A percentile compares a stretch with the other conserved stretches of the same genome.
These are phyloP conservation scores for Drosophila picticornis DNA, from an alignment of 2,888 invertebrate genomes.

Conservation along the genomic window DNA sequence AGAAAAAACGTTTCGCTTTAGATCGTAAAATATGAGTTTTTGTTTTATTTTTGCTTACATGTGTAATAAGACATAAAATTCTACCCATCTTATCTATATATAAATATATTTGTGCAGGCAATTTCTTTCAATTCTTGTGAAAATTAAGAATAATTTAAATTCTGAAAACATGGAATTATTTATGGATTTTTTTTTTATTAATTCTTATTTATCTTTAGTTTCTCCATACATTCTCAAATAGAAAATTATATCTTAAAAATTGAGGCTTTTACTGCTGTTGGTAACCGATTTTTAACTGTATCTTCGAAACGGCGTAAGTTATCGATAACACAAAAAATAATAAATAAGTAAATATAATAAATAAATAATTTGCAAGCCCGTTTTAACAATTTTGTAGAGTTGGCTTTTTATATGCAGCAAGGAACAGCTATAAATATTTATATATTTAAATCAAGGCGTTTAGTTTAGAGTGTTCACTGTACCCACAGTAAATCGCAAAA, in stretches of 20 bases:
- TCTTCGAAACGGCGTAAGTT: not conserved
- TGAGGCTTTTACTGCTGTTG: not conserved
- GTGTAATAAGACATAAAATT: not conserved
- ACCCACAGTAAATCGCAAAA: slow-evolving; percentile 40
- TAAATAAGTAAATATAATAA: too few relatives aligned
- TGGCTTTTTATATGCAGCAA: not conserved
- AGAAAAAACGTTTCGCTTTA: not conserved
- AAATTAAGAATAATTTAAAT: not conserved
- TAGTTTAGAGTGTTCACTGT: slow-evolving; percentile 2
- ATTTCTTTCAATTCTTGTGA: not conserved
- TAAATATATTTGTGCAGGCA: not conserved
- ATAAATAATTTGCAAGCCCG: not conserved
- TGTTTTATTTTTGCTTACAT: not conserved
- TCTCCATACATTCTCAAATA: not conserved
- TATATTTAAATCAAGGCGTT: not conserved
- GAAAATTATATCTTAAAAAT: not conserved
- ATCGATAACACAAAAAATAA: too few relatives aligned
- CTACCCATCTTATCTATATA: not conserved
- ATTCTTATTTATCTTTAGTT: not conserved
- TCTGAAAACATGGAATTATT: not conserved
- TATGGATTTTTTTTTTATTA: not conserved
- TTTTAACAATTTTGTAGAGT: not conserved
- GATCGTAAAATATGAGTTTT: not conserved
- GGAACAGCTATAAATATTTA: not conserved
- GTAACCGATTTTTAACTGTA: not conserved